Percentiles rank a stretch among this genome's conserved stretches.
Conservation (phyloP, 2,888 invertebrate genomes). For the Hemithea aestivaria region DNA sequence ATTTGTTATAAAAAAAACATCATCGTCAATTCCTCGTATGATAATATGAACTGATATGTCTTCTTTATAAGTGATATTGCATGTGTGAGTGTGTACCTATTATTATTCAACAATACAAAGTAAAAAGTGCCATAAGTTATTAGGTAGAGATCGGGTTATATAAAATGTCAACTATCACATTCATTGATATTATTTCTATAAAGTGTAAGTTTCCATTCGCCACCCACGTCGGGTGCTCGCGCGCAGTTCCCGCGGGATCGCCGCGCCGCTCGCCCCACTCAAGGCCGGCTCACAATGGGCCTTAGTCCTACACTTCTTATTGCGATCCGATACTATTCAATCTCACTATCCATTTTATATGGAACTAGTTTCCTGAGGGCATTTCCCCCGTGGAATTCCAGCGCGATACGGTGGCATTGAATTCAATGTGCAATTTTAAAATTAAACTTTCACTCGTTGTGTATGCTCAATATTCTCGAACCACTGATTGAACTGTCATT, state of each 20-base stretch:
- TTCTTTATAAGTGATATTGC: too few species aligned
- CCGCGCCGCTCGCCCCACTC: slow-evolving; percentile 17
- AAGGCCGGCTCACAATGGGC: slow-evolving; percentile 67
- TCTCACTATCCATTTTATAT: slow-evolving; percentile 69
- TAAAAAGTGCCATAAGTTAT: too few species aligned
- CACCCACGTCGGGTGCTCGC: slow-evolving; percentile 55
- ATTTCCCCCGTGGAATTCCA: slow-evolving; percentile 42
- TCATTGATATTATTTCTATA: slow-evolving; percentile 18
- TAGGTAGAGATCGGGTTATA: neutral
- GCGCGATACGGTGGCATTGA: slow-evolving; percentile 48
- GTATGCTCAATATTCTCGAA: slow-evolving; percentile 13
- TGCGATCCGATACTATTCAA: slow-evolving; percentile 69
- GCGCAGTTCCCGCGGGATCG: slow-evolving; percentile 46
- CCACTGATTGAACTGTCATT: slow-evolving; percentile 21
- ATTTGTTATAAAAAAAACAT: neutral
- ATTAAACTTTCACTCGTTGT: slow-evolving; percentile 38
- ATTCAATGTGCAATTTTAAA: slow-evolving; percentile 34
- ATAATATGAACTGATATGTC: too few species aligned
- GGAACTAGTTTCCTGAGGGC: slow-evolving; percentile 68
- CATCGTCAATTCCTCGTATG: too few species aligned
- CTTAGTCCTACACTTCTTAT: slow-evolving; percentile 60
- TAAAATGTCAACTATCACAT: slow-evolving; percentile 16
- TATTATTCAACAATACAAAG: too few species aligned
- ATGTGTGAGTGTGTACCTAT: too few species aligned
- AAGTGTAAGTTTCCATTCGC: slow-evolving; percentile 29